A percentile compares a stretch with the other conserved stretches of the same genome.
phyloP scores from a whole-genome alignment of 2,113 vertebrate species.

The Oreotrochilus melanogaster region DNA sequence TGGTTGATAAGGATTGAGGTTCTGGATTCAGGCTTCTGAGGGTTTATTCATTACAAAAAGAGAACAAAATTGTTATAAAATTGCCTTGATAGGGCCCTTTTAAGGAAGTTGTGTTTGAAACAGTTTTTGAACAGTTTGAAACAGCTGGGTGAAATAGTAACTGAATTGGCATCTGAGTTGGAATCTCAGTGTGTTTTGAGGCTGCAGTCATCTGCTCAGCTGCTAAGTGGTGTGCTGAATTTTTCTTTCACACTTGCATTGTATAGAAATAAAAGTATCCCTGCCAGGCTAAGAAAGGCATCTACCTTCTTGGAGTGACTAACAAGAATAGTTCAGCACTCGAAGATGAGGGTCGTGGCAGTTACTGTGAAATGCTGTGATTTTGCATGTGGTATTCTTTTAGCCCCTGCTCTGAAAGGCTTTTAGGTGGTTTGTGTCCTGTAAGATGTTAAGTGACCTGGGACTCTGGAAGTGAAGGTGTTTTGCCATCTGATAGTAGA shows the following conservation, averaged over 20 bases:
- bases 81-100: not conserved
- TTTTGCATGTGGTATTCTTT: not conserved
- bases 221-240: not conserved
- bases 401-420: not conserved
- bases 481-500: not conserved
- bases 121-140: not conserved
- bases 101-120: slow-evolving; percentile 30
- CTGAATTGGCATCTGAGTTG: slow-evolving; percentile 32
- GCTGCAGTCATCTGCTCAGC: not conserved
- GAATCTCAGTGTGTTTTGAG: not conserved
- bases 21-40: not conserved
- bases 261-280: not conserved
- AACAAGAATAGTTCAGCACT: not conserved
- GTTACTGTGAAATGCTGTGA: not conserved
- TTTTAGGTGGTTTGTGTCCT: not conserved
- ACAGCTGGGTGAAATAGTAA: slow-evolving; percentile 6
- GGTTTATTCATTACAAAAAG: not conserved
- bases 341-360: not conserved
- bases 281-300: not conserved
- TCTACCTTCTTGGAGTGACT: not conserved
- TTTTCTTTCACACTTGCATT: not conserved
- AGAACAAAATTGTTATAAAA: not conserved
- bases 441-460: not conserved
- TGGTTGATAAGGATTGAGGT: not conserved
- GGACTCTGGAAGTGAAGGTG: not conserved